Evolutionary conservation across 2,797 vertebrate species (phyloP), one percentile per base, ranked within the genome.

Genomic region (Diglossa cyanea): DNA sequence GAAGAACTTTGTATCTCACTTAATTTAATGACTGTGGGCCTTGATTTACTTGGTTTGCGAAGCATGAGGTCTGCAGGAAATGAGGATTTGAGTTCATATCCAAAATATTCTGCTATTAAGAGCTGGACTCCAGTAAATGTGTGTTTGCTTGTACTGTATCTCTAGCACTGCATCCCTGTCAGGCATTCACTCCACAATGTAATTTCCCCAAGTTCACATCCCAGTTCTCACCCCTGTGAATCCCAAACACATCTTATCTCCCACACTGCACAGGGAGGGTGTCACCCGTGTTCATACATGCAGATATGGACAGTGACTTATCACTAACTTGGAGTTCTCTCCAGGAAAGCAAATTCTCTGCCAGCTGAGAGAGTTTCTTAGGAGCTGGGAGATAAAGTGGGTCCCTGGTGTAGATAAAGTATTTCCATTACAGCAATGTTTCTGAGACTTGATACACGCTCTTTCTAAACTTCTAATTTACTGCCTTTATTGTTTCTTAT

Each of bases 391-490:
- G 45, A 91, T 62, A 86, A 94, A 90, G 60, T 0, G 0, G 21
- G 86, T 88, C 39, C 24, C 67, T 55, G 42, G 28, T n/a, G 28
- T 31, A 26, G 48, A 62, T 54, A 83, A 91, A 24, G 24, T 47
- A 57, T 77, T 94, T 75, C 67, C 33, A 44, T 54, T 57, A n/a
- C 2, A 68, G 26, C 42, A 63, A n/a, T 25, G 18, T 39, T 89
- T 74, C 68, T 23, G 28, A 83, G 33, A 57, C 31, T 60, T 23
- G 23, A 39, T 75, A 44, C 12, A 10, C 4, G 3, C 54, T 73
- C 63, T 72, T 88, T 61, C 65, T 80, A 70, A 37, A 66, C 35
- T 86, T 80, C 40, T 78, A 30, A 89, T 86, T 95, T 83, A 84
- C 74, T 73, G 40, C 13, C 12, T 2, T 73, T 80, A 61, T 58